phyloP scores from a whole-genome alignment of 2,113 vertebrate species.

The Grus americana region DNA sequence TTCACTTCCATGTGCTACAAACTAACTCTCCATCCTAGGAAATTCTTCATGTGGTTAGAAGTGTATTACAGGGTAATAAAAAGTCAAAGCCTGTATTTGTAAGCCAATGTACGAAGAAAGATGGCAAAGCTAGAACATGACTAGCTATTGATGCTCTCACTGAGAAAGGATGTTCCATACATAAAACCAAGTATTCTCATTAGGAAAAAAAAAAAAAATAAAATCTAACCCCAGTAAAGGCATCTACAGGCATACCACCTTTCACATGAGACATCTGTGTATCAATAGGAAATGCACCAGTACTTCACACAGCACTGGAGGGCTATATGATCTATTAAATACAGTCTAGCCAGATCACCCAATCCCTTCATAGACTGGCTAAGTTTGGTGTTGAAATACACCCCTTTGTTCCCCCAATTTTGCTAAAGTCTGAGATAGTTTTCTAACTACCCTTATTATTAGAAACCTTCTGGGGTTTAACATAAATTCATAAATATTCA shows the following conservation, averaged over 20 bases:
- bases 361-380: background rate
- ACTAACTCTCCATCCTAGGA: background rate
- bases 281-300: background rate
- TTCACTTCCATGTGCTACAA: background rate
- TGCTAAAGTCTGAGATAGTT: background rate
- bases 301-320: background rate
- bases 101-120: background rate
- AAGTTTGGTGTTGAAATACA: background rate
- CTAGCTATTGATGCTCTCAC: background rate
- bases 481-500: background rate
- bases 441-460: background rate
- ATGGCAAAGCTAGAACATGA: background rate
- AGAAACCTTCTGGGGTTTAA: background rate
- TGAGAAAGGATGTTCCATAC: background rate
- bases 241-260: background rate
- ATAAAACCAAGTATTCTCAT: background rate
- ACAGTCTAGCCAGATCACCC: background rate
- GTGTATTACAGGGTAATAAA: background rate
- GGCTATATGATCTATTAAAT: background rate
- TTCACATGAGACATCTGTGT: background rate
- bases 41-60: background rate
- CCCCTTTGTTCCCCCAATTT: background rate
- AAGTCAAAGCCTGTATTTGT: background rate
- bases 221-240: background rate
- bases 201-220: background rate